These are phyloP conservation scores for Kradibia gibbosae DNA, from an alignment of 1,140 invertebrate genomes.

Conservation along the genomic window DNA sequence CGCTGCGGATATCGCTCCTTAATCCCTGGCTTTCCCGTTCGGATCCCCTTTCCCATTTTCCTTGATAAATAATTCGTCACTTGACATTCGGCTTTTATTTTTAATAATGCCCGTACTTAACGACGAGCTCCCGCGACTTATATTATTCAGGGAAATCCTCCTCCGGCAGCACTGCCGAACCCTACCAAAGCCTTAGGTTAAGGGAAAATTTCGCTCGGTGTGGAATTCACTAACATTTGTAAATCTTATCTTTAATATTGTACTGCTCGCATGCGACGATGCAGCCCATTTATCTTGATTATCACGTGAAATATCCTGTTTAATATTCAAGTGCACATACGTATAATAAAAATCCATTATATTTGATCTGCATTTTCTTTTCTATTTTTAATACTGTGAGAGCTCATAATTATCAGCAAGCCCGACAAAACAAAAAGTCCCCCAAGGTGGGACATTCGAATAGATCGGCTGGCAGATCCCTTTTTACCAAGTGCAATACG, in stretches of 20 bases:
- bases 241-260: neutral
- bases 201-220: neutral
- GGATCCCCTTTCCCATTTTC: neutral
- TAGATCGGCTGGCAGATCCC: neutral
- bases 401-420: neutral
- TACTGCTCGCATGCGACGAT: neutral
- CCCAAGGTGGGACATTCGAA: neutral
- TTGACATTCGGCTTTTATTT: neutral
- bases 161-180: no score
- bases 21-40: neutral
- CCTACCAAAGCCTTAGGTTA: no score
- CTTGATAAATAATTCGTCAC: no score
- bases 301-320: neutral
- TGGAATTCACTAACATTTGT: neutral
- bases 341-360: neutral
- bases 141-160: no score
- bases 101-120: no score
- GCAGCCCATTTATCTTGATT: neutral
- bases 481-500: slow-evolving; percentile 9
- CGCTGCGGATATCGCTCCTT: neutral
- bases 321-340: neutral
- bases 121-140: no score
- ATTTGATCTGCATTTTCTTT: no score
- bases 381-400: neutral
- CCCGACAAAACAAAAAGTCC: neutral